Evolutionary conservation across 2,113 vertebrate species (phyloP).

Genomic region (Albula goreensis): DNA sequence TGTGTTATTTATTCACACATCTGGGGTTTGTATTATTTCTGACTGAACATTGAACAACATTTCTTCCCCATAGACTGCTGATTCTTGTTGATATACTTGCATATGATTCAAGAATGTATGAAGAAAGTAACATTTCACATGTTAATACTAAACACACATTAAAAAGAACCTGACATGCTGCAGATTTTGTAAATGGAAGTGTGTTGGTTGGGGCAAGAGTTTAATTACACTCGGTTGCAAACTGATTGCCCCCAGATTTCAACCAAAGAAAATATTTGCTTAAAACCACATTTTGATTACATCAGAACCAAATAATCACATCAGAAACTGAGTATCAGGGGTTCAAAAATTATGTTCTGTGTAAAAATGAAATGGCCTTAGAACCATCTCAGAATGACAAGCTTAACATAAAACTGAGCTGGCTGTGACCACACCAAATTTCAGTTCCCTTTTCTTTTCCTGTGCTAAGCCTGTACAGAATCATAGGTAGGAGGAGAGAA

Average conservation of each 20-base stretch:
- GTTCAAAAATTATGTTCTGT: background rate
- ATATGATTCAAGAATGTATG: background rate
- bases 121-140: background rate
- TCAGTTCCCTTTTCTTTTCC: slow-evolving; percentile 35
- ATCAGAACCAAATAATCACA: background rate
- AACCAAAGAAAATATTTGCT: background rate
- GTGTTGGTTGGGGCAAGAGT: background rate
- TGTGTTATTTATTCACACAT: slow-evolving; percentile 7
- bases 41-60: no score
- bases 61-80: no score
- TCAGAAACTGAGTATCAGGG: background rate
- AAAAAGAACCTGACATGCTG: background rate
- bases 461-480: background rate
- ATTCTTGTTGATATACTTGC: background rate
- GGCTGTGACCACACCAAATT: background rate
- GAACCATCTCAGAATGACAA: background rate
- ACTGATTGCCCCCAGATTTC: background rate
- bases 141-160: background rate
- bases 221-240: background rate
- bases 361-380: background rate
- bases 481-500: background rate
- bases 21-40: background rate
- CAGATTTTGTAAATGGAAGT: no score
- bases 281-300: background rate
- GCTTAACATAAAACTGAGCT: background rate